Percentiles rank a stretch among this genome's conserved stretches.
These are phyloP conservation scores for Neodiprion virginianus DNA, from an alignment of 1,140 invertebrate genomes.

Conservation along the genomic window DNA sequence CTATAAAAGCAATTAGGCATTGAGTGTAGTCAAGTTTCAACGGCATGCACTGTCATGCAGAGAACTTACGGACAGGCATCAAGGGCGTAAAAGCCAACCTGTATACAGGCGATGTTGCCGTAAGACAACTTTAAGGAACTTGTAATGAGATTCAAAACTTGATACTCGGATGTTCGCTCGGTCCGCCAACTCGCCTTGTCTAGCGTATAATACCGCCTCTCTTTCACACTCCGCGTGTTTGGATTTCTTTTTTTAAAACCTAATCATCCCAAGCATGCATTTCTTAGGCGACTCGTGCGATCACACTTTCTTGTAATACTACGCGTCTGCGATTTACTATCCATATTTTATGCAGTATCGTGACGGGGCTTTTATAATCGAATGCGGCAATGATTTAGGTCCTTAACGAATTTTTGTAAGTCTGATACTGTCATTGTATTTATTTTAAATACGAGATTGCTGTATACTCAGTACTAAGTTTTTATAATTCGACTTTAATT, in stretches of 20 bases:
- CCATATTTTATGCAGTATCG: too few relatives aligned
- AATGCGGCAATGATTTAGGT: too few relatives aligned
- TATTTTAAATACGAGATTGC: too few relatives aligned
- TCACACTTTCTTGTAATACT: too few relatives aligned
- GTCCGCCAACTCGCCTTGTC: not conserved
- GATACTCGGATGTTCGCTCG: slow-evolving; percentile 20
- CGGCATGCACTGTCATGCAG: not conserved
- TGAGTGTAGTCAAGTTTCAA: not conserved
- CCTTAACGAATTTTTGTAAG: too few relatives aligned
- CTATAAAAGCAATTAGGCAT: not conserved
- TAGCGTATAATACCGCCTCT: not conserved
- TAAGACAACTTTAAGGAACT: slow-evolving; percentile 21
- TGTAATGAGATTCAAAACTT: slow-evolving; percentile 36
- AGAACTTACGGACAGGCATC: not conserved
- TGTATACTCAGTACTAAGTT: too few relatives aligned
- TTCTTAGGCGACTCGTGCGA: too few relatives aligned
- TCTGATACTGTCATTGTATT: too few relatives aligned
- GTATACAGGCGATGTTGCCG: not conserved
- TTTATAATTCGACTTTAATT: too few relatives aligned
- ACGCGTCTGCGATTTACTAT: too few relatives aligned
- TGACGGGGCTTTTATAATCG: too few relatives aligned
- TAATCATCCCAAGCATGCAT: not conserved
- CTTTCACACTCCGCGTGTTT: not conserved
- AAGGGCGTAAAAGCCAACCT: not conserved
- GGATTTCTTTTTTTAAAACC: not conserved